Evolutionary conservation across 1,140 invertebrate species (phyloP).

Genomic region (Panonychus citri): DNA sequence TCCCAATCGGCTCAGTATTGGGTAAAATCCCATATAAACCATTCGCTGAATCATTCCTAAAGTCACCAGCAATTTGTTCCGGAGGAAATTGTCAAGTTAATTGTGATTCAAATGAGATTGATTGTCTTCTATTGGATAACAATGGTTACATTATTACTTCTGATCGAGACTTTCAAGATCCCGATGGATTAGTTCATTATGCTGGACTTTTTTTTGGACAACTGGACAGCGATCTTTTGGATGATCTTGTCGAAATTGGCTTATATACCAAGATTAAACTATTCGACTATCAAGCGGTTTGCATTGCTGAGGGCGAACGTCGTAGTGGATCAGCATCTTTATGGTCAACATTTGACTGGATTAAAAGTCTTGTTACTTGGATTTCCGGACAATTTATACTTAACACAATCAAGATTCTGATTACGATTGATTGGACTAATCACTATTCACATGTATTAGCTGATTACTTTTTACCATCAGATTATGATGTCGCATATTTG

Average conservation of each 20-base stretch:
- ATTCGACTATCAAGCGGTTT: conserved; percentile 65
- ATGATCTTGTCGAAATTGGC: background rate
- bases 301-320: conserved; percentile 37
- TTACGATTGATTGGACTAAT: background rate
- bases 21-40: background rate
- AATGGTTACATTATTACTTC: conserved; percentile 66
- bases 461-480: background rate
- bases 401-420: background rate
- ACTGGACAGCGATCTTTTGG: conserved; percentile 1
- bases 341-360: background rate
- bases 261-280: conserved; percentile 32
- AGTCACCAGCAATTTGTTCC: background rate
- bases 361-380: conserved; percentile 12
- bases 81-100: background rate
- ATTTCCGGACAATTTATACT: background rate
- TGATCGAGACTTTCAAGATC: background rate
- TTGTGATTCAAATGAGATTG: conserved; percentile 24
- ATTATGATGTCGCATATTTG: background rate
- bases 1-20: background rate
- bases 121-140: conserved; percentile 75
- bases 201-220: conserved; percentile 4
- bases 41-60: background rate
- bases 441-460: background rate
- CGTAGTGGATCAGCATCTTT: background rate
- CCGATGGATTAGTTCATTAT: background rate